Percentiles rank a stretch among this genome's conserved stretches.
Evolutionary conservation across 2,888 invertebrate species (phyloP).

Genomic region (Erynnis tages): DNA sequence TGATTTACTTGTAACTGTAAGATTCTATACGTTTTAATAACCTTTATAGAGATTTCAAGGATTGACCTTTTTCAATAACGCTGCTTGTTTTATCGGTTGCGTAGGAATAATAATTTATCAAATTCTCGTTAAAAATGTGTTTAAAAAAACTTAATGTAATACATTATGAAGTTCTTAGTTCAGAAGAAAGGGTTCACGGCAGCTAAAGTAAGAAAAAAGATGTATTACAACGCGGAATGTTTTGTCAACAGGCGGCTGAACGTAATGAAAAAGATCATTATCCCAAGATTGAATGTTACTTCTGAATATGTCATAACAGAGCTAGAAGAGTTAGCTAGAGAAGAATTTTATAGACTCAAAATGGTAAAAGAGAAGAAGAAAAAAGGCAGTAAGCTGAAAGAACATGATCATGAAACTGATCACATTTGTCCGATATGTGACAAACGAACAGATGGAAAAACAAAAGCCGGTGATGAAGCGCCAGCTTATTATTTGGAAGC

Average conservation of each 20-base stretch:
- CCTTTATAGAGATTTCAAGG: too few species aligned
- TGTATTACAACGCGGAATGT: background rate
- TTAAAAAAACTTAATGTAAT: too few species aligned
- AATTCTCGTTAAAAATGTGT: too few species aligned
- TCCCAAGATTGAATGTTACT: constrained; percentile 44
- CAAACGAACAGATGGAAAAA: constrained; percentile 17
- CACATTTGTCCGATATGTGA: constrained; percentile 31
- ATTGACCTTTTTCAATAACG: too few species aligned
- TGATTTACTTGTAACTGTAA: too few species aligned
- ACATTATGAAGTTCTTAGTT: background rate
- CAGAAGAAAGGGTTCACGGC: constrained; percentile 24
- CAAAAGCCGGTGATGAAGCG: background rate
- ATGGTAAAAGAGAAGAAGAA: constrained; percentile 38
- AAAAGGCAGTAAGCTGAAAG: constrained; percentile 23
- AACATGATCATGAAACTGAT: constrained; percentile 19
- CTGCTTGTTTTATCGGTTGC: too few species aligned
- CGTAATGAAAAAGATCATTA: constrained; percentile 44
- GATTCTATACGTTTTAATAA: too few species aligned
- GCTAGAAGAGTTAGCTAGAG: constrained; percentile 48
- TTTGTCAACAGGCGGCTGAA: constrained; percentile 47
- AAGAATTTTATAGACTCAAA: constrained; percentile 48
- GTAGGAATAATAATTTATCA: too few species aligned
- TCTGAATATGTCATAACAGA: constrained; percentile 44
- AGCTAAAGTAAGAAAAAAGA: constrained; percentile 15
- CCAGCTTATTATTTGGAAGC: background rate